Evolutionary conservation across 2,888 invertebrate genomes (phyloP), one percentile per base, ranked within the genome.

Genomic region (Tryphoninae sp.): DNA sequence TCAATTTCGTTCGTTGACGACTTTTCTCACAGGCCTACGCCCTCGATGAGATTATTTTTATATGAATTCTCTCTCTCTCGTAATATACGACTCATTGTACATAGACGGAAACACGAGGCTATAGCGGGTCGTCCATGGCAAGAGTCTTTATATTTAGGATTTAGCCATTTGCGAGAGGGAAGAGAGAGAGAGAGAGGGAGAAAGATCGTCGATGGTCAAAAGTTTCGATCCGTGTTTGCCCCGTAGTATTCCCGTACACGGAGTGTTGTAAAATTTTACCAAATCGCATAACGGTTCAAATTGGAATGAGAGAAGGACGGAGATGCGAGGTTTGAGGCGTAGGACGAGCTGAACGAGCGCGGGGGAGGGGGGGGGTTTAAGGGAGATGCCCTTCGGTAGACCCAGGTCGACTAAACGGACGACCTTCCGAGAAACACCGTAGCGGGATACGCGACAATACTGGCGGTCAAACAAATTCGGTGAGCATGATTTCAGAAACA

Each of bases 401-500:
- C 81, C 83, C 33, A 78, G 69, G 55, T 67, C 76, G 71, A 65
- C 58, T 71, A 73, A 80, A 78, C 62, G 67, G 79, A 69, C 81
- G 84, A 83, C 84, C 85, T 87, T 87, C 86, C 82, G 42, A 84
- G 87, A 87, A 87, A 80, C 65, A 77, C 64, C 76, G 78, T 84
- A 80, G 82, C 80, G 78, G 73, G 62, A 64, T 65, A 79, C 61
- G 76, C 45, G 64, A 84, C 82, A 84, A 85, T 84, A 69, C 79
- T 80, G 82, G 83, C 68, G 82, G 82, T 72, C 75, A 82, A 42
- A 81, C 68, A 83, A 85, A 84, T 84, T 84, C 82, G 80, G 80
- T 68, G 86, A 77, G 51, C 61, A 58, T 23, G 72, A 19, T 53
- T 22, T 53, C 45, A 67, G 42, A 58, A 61, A 61, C 40, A 69